phyloP scores from a whole-genome alignment of 2,888 invertebrate species.

The Xylophagus ater region DNA sequence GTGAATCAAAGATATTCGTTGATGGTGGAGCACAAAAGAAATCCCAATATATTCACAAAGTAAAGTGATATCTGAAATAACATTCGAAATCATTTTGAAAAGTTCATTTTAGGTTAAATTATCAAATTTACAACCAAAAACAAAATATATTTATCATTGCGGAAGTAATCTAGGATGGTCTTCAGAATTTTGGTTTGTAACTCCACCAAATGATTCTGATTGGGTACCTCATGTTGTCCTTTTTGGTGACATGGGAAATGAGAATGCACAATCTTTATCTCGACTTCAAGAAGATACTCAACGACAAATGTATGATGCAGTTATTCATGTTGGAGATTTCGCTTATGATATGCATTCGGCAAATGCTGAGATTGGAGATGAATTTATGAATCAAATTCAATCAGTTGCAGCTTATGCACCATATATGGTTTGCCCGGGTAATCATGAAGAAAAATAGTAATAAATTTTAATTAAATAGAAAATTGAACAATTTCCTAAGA shows the following conservation, averaged over 20 bases:
- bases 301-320: constrained; percentile 66
- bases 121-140: constrained; percentile 47
- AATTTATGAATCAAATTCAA: constrained; percentile 87
- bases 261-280: constrained; percentile 73
- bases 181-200: constrained; percentile 60
- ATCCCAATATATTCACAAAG: constrained; percentile 68
- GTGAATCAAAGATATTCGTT: constrained; percentile 51
- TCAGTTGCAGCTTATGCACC: constrained; percentile 80
- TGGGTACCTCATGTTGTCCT: constrained; percentile 78
- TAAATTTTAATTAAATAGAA: too few species aligned
- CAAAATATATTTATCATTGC: constrained; percentile 67
- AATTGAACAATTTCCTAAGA: neutral
- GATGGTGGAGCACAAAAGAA: constrained; percentile 59
- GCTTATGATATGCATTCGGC: constrained; percentile 86
- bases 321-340: constrained; percentile 89
- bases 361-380: constrained; percentile 74
- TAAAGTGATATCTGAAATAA: constrained; percentile 31
- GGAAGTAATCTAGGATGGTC: constrained; percentile 79
- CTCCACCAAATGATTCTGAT: constrained; percentile 50
- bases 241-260: constrained; percentile 90
- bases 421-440: constrained; percentile 86
- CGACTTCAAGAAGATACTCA: constrained; percentile 77
- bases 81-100: neutral
- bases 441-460: constrained; percentile 78
- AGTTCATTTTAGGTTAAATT: constrained; percentile 37